A percentile compares a stretch with the other conserved stretches of the same genome.
Evolutionary conservation across 1,140 invertebrate species (phyloP).

Genomic region (Diachasmimorpha longicaudata): DNA sequence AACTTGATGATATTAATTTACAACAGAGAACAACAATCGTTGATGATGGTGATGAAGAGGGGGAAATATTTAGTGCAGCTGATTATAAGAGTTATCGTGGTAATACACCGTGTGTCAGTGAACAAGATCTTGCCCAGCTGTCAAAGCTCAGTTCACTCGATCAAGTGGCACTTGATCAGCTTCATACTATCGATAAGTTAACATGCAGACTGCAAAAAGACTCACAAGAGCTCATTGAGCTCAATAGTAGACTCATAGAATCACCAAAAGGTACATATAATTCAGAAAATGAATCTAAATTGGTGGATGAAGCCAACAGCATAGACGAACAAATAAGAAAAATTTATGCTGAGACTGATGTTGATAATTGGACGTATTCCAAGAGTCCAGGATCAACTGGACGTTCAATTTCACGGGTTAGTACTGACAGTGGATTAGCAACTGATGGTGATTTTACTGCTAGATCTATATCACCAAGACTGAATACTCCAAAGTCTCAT

Average conservation of each 20-base stretch:
- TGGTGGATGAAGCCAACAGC: conserved; percentile 70
- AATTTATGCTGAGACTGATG: conserved; percentile 70
- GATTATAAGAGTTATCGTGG: conserved; percentile 83
- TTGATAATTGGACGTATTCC: conserved; percentile 77
- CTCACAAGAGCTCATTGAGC: conserved; percentile 77
- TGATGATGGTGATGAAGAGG: conserved; percentile 60
- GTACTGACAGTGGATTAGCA: conserved; percentile 57
- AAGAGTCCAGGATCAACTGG: conserved; percentile 63
- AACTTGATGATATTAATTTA: conserved; percentile 48
- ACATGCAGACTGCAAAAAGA: conserved; percentile 79
- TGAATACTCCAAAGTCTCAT: conserved; percentile 55
- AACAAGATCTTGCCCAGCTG: conserved; percentile 78
- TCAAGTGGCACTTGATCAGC: conserved; percentile 77
- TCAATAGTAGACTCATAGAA: conserved; percentile 72
- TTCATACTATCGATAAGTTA: conserved; percentile 78
- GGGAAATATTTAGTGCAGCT: conserved; percentile 76
- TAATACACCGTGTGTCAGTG: conserved; percentile 75
- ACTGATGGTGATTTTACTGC: conserved; percentile 60
- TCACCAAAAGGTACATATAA: conserved; percentile 63
- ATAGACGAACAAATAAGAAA: conserved; percentile 75
- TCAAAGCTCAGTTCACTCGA: conserved; percentile 77
- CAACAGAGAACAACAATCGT: conserved; percentile 42
- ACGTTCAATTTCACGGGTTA: conserved; percentile 57
- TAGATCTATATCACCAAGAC: conserved; percentile 59
- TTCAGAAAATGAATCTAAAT: conserved; percentile 66